These are phyloP conservation scores for Tortricodes alternella DNA, from an alignment of 2,888 invertebrate species.

Conservation along the genomic window DNA sequence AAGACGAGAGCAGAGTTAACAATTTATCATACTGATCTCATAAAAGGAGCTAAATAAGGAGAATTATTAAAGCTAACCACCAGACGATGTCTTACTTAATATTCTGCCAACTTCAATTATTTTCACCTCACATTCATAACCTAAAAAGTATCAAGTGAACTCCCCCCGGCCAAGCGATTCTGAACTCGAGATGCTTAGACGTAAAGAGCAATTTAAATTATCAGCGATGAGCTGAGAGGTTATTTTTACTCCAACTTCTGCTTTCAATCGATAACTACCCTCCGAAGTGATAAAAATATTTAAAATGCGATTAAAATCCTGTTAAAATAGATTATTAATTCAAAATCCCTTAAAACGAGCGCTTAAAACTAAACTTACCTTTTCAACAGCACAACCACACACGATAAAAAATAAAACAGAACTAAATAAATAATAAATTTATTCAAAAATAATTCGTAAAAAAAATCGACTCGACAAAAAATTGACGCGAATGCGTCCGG, in stretches of 20 bases:
- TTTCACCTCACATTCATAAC: constrained; percentile 38
- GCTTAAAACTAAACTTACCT: constrained; percentile 58
- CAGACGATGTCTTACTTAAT: constrained; percentile 29
- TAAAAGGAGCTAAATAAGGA: constrained; percentile 2
- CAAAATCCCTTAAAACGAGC: too few relatives aligned
- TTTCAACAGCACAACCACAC: constrained; percentile 46
- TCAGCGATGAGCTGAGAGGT: not conserved
- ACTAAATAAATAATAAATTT: constrained; percentile 43
- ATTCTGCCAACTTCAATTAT: constrained; percentile 52
- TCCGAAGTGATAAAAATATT: constrained; percentile 40
- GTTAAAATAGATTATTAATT: not conserved
- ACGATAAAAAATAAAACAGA: constrained; percentile 43
- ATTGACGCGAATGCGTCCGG: constrained; percentile 50
- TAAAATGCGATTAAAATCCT: constrained; percentile 18
- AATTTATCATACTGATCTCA: constrained; percentile 10
- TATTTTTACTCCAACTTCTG: constrained; percentile 16
- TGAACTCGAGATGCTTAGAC: constrained; percentile 23
- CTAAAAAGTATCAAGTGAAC: constrained; percentile 38
- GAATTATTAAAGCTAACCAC: constrained; percentile 24
- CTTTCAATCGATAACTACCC: constrained; percentile 31
- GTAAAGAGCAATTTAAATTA: constrained; percentile 22
- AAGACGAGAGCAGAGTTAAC: not conserved
- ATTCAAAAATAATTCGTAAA: constrained; percentile 37
- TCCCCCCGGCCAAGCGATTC: constrained; percentile 21
- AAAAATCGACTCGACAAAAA: constrained; percentile 47